These are phyloP conservation scores for Micromussa lordhowensis DNA, from an alignment of 92 coral and sea anemone genomes.

Conservation along the genomic window DNA sequence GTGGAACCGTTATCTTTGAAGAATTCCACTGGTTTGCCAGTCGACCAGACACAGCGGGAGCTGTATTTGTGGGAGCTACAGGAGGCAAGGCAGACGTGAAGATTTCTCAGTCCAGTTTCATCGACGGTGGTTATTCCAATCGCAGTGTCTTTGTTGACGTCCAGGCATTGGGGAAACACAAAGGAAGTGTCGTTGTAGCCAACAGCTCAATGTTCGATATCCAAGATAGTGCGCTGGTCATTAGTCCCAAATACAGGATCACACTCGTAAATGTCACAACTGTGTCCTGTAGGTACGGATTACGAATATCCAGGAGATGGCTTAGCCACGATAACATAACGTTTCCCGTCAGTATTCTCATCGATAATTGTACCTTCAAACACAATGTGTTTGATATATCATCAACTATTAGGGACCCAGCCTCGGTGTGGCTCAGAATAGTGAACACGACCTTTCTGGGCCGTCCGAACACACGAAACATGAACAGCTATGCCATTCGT, in stretches of 20 bases:
- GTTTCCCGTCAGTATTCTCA: constrained; percentile 19
- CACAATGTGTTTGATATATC: constrained; percentile 12
- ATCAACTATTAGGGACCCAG: not conserved
- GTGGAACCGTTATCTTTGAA: constrained; percentile 14
- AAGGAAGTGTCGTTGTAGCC: constrained; percentile 1
- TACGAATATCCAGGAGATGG: constrained; percentile 1
- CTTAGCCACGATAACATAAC: too few relatives aligned
- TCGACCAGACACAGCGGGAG: not conserved
- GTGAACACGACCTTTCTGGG: constrained; percentile 12
- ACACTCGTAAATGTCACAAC: constrained; percentile 15
- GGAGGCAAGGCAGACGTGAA: constrained; percentile 19
- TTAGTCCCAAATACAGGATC: constrained; percentile 26
- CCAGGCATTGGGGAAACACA: constrained; percentile 2
- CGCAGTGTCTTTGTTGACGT: constrained; percentile 15
- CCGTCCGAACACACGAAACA: not conserved
- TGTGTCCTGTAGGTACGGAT: constrained; percentile 16
- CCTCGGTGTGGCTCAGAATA: constrained; percentile 9
- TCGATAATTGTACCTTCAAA: constrained; percentile 27
- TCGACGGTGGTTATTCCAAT: not conserved
- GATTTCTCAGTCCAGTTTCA: constrained; percentile 19
- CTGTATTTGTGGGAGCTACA: constrained; percentile 1
- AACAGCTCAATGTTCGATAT: constrained; percentile 21
- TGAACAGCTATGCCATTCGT: constrained; percentile 14
- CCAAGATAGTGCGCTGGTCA: constrained; percentile 1
- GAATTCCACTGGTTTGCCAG: constrained; percentile 7